Evolutionary conservation across 2,113 vertebrate species (phyloP).

Genomic region (Thalassoma bifasciatum): DNA sequence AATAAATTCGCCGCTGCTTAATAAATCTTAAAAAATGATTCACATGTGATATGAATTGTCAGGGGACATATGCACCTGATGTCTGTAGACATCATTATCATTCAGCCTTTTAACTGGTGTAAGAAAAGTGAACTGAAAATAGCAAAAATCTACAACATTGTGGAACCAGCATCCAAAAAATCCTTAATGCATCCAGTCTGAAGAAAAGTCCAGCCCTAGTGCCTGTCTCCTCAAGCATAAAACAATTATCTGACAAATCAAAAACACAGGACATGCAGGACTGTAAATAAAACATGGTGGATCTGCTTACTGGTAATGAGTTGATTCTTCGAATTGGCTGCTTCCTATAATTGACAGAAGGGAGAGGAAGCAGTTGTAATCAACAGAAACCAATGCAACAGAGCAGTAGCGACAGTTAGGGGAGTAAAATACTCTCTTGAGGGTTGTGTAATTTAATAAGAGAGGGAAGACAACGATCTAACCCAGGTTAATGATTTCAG

Average conservation of each 20-base stretch:
- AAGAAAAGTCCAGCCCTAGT: too few species aligned
- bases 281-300: neutral
- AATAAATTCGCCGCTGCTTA: too few species aligned
- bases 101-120: too few species aligned
- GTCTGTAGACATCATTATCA: too few species aligned
- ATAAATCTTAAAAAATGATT: too few species aligned
- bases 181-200: too few species aligned
- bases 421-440: too few species aligned
- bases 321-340: slow-evolving; percentile 86
- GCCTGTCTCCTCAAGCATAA: neutral
- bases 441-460: neutral
- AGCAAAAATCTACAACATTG: too few species aligned
- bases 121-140: too few species aligned
- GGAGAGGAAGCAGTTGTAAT: neutral
- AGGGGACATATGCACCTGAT: too few species aligned
- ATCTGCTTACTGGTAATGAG: slow-evolving; percentile 88
- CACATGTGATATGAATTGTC: too few species aligned
- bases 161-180: too few species aligned
- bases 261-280: neutral
- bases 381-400: slow-evolving; percentile 9
- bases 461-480: neutral
- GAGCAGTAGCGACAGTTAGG: neutral
- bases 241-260: neutral
- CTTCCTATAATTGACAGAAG: slow-evolving; percentile 68
- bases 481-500: neutral